Evolutionary conservation across 1,140 invertebrate species (phyloP).

Genomic region (Brachionus rubens): DNA sequence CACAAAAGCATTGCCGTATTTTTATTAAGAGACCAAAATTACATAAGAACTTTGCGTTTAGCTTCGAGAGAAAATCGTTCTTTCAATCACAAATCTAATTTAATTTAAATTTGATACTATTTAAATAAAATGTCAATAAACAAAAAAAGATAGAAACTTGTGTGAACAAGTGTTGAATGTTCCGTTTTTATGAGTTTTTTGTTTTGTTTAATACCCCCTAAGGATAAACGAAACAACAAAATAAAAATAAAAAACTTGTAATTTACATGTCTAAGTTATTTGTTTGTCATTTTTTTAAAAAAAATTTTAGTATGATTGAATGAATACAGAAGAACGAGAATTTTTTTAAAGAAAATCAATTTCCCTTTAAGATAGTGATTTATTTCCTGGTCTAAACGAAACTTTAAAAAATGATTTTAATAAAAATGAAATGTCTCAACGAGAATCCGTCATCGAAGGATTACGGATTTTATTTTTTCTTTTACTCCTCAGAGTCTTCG

Average conservation of each 20-base stretch:
- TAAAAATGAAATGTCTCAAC: too few relatives aligned
- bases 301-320: slow-evolving; percentile 19
- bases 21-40: not conserved
- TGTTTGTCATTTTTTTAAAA: not conserved
- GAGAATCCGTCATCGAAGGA: too few relatives aligned
- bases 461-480: too few relatives aligned
- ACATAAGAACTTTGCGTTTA: not conserved
- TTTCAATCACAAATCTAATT: slow-evolving; percentile 23
- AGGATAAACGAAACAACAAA: too few relatives aligned
- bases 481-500: too few relatives aligned
- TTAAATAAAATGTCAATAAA: not conserved
- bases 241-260: too few relatives aligned
- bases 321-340: slow-evolving; percentile 4
- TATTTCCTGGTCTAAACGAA: too few relatives aligned
- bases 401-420: too few relatives aligned
- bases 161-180: slow-evolving; percentile 34
- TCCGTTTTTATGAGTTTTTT: slow-evolving; percentile 20
- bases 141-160: not conserved
- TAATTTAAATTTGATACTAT: not conserved
- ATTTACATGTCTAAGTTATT: slow-evolving; percentile 43
- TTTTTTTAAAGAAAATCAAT: not conserved
- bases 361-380: too few relatives aligned
- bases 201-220: not conserved
- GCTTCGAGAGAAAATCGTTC: not conserved
- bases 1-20: not conserved